Evolutionary conservation across 2,888 invertebrate species (phyloP), one percentile per base, ranked within the genome.

Genomic region (Lithophane ornitopus): DNA sequence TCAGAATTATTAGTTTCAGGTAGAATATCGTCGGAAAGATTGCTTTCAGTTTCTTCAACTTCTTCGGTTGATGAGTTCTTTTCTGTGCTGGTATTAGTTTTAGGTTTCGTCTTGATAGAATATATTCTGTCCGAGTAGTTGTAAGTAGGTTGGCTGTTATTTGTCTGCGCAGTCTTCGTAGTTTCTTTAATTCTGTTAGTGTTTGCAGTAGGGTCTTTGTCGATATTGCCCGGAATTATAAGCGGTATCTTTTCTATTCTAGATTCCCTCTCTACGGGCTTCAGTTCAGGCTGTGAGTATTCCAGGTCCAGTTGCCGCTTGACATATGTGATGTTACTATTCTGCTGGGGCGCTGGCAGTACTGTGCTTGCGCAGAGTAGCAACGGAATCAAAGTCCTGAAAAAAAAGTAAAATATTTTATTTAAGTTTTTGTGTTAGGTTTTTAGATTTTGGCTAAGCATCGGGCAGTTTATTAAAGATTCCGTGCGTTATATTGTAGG

Each of bases 321-420:
- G 26, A 94, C 92, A 80, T 93, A 93, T 1, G 94, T 94, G 75
- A 94, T 93, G 66, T 92, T 92, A 67, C 91, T 93, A 76, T 91
- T 91, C 63, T 82, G 82, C 56, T 94, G 94, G 0, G 95, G 95
- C 8, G 95, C 95, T 4, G 92, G 74, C 11, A 86, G 78, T 8
- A 89, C 91, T 1, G 87, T 75, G 66, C 85, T 81, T 59, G 88
- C 73, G 88, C 87, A 93, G 54, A 94, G 80, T 69, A 93, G 65
- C 52, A 93, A 62, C 19, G 90, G 77, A 28, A 93, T 71, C 7
- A 94, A 54, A 72, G 87, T 71, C 82, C 95, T 95, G 94, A 11
- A 93, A 76, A 39, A 73, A 8, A 66, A 58, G n/a, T 71, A 83
- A 75, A 67, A 73, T 67, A 8, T 41, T 22, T n/a, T 12, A 46